Base-by-base conservation (phyloP, 2,888 invertebrate species). In the Trichacis sp. region DNA sequence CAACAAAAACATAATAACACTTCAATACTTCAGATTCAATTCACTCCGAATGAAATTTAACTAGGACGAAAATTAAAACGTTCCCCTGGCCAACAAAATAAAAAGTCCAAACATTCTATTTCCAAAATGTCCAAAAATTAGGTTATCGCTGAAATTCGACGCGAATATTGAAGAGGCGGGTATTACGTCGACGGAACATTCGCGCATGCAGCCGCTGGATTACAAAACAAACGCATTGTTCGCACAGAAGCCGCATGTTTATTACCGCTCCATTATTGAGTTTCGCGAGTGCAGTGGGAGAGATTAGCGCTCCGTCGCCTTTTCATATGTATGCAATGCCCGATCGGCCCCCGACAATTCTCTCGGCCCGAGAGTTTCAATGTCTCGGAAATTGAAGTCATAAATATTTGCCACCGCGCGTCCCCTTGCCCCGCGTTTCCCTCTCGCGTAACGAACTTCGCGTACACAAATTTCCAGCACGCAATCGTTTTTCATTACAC, bases 351-450 rank as follows among this genome's bases (percentile, higher is more conserved):
- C n/a, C 50, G 47, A 57, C 56, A 46, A 62, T 63, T 59, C 56
- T 59, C 56, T 18, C 30, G 36, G 43, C 42, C 20, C 1, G 52
- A 50, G n/a, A n/a, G 73, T 76, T 77, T 79, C 76, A 79, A 78
- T 76, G 79, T 76, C 78, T 59, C 78, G 81, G 80, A 81, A 81
- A 81, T 81, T 80, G 79, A 79, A 78, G 70, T 75, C 73, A 80
- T 81, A 79, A 79, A 81, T 80, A 79, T 73, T 57, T 70, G 63
- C 49, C 67, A 70, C 75, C 76, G 74, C 78, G 77, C 79, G 79
- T 80, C 74, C 53, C 9, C 4, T 24, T 19, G 30, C 6, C 1
- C 51, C 42, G 49, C 49, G 55, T 55, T 11, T 14, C 24, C 2
- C n/a, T 33, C n/a, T 33, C 33, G 33, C n/a, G 11, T n/a, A 33